Conservation (phyloP, 2,797 vertebrate genomes). For the Sparus aurata region DNA sequence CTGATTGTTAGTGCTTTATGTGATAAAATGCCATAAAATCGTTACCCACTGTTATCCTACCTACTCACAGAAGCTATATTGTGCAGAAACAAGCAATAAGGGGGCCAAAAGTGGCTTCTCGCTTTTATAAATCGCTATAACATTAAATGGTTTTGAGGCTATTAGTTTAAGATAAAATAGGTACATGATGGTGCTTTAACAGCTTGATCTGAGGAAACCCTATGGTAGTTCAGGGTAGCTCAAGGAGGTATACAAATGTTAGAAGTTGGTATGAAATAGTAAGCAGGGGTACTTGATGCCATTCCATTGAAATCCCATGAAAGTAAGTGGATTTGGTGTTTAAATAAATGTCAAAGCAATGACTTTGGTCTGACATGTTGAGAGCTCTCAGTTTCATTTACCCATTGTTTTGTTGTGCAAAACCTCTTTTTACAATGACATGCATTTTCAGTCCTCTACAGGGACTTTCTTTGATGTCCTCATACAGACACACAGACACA, state of each 20-base stretch:
- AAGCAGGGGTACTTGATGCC: background rate
- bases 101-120: too few relatives aligned
- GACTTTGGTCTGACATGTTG: slow-evolving; percentile 63
- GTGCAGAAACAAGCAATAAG: too few relatives aligned
- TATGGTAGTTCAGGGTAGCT: background rate
- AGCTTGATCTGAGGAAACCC: background rate
- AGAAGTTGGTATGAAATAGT: slow-evolving; percentile 16
- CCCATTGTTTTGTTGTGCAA: slow-evolving; percentile 26
- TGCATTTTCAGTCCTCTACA: slow-evolving; percentile 29
- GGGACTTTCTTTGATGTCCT: slow-evolving; percentile 40
- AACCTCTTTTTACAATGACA: slow-evolving; percentile 32
- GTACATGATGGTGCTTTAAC: too few relatives aligned
- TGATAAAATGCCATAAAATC: too few relatives aligned
- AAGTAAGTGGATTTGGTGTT: slow-evolving; percentile 39
- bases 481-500: slow-evolving; percentile 28
- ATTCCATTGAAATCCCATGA: slow-evolving; percentile 33
- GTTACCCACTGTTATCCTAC: too few relatives aligned
- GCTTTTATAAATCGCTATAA: too few relatives aligned
- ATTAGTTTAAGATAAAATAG: too few relatives aligned
- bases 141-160: too few relatives aligned
- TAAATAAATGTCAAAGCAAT: slow-evolving; percentile 47
- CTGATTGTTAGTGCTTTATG: too few relatives aligned
- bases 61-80: too few relatives aligned
- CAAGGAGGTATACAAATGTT: slow-evolving; percentile 1
- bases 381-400: slow-evolving; percentile 50